Percentiles rank a stretch among this genome's conserved stretches.
Conservation (phyloP, 2,888 invertebrate species). For the Sminthurides aquaticus region DNA sequence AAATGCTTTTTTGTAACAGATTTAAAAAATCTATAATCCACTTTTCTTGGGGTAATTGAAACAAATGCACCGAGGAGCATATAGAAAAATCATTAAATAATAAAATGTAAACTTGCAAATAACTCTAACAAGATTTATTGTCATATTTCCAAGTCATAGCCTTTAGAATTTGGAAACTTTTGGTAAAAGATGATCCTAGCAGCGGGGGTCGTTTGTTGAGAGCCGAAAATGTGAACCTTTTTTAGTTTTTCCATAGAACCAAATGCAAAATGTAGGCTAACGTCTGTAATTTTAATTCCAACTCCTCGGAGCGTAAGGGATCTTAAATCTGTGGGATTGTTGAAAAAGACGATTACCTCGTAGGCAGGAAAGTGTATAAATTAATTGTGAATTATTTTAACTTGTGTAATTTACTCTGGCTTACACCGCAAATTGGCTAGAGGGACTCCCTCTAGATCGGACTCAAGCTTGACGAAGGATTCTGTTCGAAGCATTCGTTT, state of each 20-base stretch:
- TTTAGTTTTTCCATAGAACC: constrained; percentile 31
- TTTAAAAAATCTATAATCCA: too few relatives aligned
- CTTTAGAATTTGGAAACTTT: constrained; percentile 24
- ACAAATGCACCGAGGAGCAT: too few relatives aligned
- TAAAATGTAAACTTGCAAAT: too few relatives aligned
- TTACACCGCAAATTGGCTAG: constrained; percentile 22
- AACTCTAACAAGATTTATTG: too few relatives aligned
- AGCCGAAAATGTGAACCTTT: constrained; percentile 38
- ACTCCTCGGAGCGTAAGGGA: constrained; percentile 34
- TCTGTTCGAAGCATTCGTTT: constrained; percentile 25
- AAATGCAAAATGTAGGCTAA: constrained; percentile 34
- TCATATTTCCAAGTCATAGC: constrained; percentile 21
- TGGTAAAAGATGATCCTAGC: constrained; percentile 22
- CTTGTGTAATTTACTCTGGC: background rate
- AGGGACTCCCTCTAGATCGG: constrained; percentile 24
- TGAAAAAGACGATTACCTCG: background rate
- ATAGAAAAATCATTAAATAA: too few relatives aligned
- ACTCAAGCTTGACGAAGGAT: constrained; percentile 7
- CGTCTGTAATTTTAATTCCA: constrained; percentile 40
- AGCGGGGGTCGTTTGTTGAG: constrained; percentile 31
- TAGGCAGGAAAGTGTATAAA: background rate
- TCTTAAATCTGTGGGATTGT: constrained; percentile 22
- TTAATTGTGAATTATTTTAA: background rate
- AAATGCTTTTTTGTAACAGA: too few relatives aligned
- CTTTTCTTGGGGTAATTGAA: too few relatives aligned